Percentiles rank a stretch among this genome's conserved stretches.
Conservation (phyloP, 2,113 vertebrate genomes). For the Junco hyemalis region DNA sequence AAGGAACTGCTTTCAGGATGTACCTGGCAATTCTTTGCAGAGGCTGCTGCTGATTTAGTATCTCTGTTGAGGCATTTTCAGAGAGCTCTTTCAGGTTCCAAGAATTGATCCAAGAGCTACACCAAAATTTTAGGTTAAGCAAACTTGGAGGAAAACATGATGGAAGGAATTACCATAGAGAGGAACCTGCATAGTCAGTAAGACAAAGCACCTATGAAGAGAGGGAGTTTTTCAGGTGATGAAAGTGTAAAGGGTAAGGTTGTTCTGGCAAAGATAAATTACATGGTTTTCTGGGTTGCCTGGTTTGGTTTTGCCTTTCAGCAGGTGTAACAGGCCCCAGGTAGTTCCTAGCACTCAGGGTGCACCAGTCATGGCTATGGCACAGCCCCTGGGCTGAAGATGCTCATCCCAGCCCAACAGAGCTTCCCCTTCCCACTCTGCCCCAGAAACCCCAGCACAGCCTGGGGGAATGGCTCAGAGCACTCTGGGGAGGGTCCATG, state of each 20-base stretch:
- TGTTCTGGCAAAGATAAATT: not conserved
- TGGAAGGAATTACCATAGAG: not conserved
- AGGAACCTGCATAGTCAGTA: not conserved
- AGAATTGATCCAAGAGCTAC: not conserved
- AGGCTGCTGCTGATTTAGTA: constrained; percentile 14
- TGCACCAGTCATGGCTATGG: accelerated
- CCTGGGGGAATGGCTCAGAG: accelerated
- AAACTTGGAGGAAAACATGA: not conserved
- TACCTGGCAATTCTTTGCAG: constrained; percentile 48
- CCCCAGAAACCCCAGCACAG: not conserved
- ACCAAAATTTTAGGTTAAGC: not conserved
- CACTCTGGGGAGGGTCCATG: accelerated
- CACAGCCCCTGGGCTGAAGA: not conserved
- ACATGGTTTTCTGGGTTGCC: accelerated
- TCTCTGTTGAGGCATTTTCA: not conserved
- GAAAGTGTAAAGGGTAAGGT: not conserved
- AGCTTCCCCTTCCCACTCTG: not conserved
- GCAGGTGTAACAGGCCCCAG: accelerated
- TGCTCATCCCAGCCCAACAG: not conserved
- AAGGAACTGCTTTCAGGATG: constrained; percentile 23
- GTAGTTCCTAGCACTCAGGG: not conserved
- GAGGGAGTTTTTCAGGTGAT: not conserved
- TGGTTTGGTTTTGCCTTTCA: not conserved
- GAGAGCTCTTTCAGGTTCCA: not conserved
- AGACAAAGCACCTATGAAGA: not conserved